Evolutionary conservation across 2,888 invertebrate species (phyloP), one percentile per base, ranked within the genome.

Genomic region (Dynastes hyllus): DNA sequence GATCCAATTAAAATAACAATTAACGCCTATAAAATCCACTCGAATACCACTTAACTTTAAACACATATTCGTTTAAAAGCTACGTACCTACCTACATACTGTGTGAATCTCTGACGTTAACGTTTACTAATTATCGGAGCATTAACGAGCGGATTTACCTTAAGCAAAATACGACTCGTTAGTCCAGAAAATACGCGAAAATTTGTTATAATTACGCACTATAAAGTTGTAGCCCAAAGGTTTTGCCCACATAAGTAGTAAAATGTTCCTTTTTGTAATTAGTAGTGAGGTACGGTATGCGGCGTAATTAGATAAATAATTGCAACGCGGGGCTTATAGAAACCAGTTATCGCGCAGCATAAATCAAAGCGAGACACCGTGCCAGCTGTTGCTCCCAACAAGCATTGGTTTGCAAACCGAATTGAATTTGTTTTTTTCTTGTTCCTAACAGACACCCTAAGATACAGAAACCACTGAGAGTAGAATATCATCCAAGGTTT

Each of bases 131-230:
- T 70, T 70, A 70, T 70, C 70, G 53, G n/a, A 32, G 37, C 70
- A 70, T 53, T 70, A 70, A 53, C 53, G 70, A 53, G 8, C 27
- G 70, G 70, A 70, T 70, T 70, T 70, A 70, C 55, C n/a, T 55
- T 32, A 70, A 70, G 53, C 55, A 9, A 8, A 58, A 16, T 22
- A 16, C 27, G n/a, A 53, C 70, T 70, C 70, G 70, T 70, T 70
- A 70, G 70, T 2, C 16, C 13, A 16, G 50, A 29, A 27, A 70
- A 32, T n/a, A 70, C 70, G 70, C 29, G 53, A 53, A 53, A 70
- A 70, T 70, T 70, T 55, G 70, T 70, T 70, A 53, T 70, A 70
- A 70, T 70, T 70, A 53, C 53, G 67, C 70, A 70, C 55, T 70
- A 70, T 70, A 70, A 53, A 70, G 70, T 70, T 53, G 53, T 53